Evolutionary conservation across 2,113 vertebrate genomes (phyloP).

Genomic region (Acanthochromis polyacanthus): DNA sequence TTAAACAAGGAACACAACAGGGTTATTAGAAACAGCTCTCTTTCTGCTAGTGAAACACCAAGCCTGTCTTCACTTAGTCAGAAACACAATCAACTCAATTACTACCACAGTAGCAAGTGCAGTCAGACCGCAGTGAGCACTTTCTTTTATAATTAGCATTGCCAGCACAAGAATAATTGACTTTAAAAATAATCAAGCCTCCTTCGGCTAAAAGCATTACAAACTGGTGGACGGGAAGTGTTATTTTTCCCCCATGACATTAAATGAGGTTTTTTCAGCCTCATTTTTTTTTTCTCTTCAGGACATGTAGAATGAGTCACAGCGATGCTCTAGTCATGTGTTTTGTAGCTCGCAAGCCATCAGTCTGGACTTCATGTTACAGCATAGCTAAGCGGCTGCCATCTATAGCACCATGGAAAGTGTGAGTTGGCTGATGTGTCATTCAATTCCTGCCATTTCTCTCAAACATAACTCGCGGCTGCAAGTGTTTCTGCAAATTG

Average conservation of each 20-base stretch:
- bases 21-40: constrained; percentile 11
- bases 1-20: constrained; percentile 24
- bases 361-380: not conserved
- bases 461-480: not conserved
- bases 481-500: constrained; percentile 3
- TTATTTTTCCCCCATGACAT: constrained; percentile 10
- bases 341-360: not conserved
- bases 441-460: constrained; percentile 8
- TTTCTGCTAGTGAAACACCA: constrained; percentile 4
- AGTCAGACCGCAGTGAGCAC: constrained; percentile 27
- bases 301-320: constrained; percentile 2
- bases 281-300: not conserved
- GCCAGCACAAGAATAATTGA: constrained; percentile 47
- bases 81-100: constrained; percentile 53
- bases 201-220: constrained; percentile 29
- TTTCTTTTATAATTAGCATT: constrained; percentile 53
- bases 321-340: not conserved
- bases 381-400: not conserved
- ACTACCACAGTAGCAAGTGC: constrained; percentile 34
- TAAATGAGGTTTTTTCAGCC: constrained; percentile 7
- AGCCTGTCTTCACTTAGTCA: constrained; percentile 30
- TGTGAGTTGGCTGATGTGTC: not conserved
- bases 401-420: not conserved
- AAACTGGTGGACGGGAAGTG: constrained; percentile 2
- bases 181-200: constrained; percentile 44